A percentile compares a stretch with the other conserved stretches of the same genome.
Conservation (phyloP, 2,888 invertebrate species). For the Creontiades dilutus region DNA sequence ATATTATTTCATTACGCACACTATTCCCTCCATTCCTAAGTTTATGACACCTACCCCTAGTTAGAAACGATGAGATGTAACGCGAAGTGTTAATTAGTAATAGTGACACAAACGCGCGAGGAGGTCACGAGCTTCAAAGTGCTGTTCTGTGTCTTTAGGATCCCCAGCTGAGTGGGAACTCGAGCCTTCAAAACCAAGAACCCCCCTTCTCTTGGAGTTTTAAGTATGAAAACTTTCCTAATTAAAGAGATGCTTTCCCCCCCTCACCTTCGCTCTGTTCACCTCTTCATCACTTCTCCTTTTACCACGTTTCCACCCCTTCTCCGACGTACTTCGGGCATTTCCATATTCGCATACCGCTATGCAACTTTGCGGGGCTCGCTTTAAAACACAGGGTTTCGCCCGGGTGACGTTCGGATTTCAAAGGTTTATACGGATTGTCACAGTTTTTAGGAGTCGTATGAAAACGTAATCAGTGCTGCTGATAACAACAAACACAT, state of each 20-base stretch:
- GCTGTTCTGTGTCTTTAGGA: conserved; percentile 53
- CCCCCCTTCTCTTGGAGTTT: conserved; percentile 44
- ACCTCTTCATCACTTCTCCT: conserved; percentile 32
- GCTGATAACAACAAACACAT: too few species aligned
- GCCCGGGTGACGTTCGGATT: background rate
- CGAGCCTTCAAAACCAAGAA: conserved; percentile 41
- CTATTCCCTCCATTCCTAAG: background rate
- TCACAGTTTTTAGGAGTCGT: too few species aligned
- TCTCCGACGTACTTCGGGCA: background rate
- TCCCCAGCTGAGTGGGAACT: conserved; percentile 29
- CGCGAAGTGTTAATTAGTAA: conserved; percentile 34
- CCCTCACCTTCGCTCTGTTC: background rate
- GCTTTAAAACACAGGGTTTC: background rate
- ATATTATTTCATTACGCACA: too few species aligned
- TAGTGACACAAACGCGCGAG: conserved; percentile 35
- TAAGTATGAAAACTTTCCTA: conserved; percentile 67
- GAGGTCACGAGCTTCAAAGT: conserved; percentile 38
- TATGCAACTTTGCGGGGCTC: background rate
- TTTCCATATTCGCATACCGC: background rate
- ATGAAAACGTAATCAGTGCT: too few species aligned
- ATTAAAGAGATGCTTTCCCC: conserved; percentile 56
- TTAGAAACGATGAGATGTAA: background rate
- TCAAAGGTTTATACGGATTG: background rate
- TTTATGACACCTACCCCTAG: background rate
- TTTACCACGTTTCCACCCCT: conserved; percentile 27